A percentile compares a stretch with the other conserved stretches of the same genome.
These are phyloP conservation scores for Eospalax fontanierii DNA, from an alignment of 2,797 vertebrate genomes.

Conservation along the genomic window DNA sequence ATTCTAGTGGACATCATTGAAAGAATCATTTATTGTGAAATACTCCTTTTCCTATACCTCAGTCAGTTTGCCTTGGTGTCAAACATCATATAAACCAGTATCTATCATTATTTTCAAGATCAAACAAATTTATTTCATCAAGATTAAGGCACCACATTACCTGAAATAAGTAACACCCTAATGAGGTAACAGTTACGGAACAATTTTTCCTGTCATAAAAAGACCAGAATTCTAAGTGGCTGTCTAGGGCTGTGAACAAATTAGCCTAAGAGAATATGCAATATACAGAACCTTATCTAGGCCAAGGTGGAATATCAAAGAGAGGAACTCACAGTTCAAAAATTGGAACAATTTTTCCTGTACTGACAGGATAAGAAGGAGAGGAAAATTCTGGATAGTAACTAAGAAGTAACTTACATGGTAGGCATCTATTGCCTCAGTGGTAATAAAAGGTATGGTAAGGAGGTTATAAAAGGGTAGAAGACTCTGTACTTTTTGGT, in stretches of 20 bases:
- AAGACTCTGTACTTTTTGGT: not conserved
- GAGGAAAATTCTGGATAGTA: not conserved
- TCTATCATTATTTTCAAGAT: not conserved
- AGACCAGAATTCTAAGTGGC: not conserved
- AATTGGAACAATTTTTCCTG: too few relatives aligned
- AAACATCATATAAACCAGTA: not conserved
- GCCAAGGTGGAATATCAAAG: not conserved
- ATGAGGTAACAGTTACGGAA: not conserved
- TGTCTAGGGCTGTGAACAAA: not conserved
- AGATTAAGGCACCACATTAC: not conserved
- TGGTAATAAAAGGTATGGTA: not conserved
- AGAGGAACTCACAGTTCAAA: not conserved
- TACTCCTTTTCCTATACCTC: not conserved
- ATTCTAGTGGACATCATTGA: not conserved
- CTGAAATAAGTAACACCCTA: not conserved
- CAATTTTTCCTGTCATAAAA: not conserved
- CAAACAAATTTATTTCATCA: not conserved
- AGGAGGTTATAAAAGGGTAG: not conserved
- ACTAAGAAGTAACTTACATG: not conserved
- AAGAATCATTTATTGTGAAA: constrained; percentile 32
- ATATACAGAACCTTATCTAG: not conserved
- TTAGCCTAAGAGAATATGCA: not conserved
- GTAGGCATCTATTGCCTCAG: not conserved
- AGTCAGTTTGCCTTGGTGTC: not conserved
- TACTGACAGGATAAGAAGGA: not conserved